Base-by-base conservation (phyloP, 2,888 invertebrate genomes). In the Malachius bipustulatus region DNA sequence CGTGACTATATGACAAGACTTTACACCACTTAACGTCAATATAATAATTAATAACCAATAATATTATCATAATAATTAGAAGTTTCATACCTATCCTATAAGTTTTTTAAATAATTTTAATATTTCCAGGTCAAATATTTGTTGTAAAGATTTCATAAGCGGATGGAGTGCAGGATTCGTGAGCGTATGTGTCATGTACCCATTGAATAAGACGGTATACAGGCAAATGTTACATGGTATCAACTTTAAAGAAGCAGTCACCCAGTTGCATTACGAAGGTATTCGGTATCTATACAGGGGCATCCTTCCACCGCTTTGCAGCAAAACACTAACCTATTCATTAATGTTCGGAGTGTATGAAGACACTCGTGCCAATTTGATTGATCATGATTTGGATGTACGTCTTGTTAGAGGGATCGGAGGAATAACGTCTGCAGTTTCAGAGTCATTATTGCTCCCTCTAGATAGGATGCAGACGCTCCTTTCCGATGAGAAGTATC, bases 311-410 rank as follows among this genome's bases (percentile, higher is more conserved):
- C 93, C 93, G 0, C 62, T 94, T 35, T 71, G 89, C 51, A 93
- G 93, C 66, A 87, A 93, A 60, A 82, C 91, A 1, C 58, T 87
- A 6, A 85, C 89, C 0, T 71, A 89, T 57, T 85, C 94, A 2
- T 67, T 96, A 16, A 97, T 97, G 96, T 97, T 96, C 64, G 96
- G 94, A 4, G 76, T 85, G 16, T 94, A 90, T 54, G 78, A 82
- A 55, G 77, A 77, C 42, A 71, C 75, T 34, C 62, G 75, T 37
- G 68, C 70, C 47, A 72, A 76, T 15, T 53, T 83, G 4, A 60
- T 71, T 2, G 49, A 64, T 4, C 61, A 66, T 15, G 55, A 69
- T 41, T 43, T 73, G 2, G 71, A 76, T 47, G 65, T 71, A 16
- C 69, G 75, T 47, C 39, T 73, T 38, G 69, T 79, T 26, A 77